A percentile compares a stretch with the other conserved stretches of the same genome.
Conservation (phyloP, 2,888 invertebrate genomes). For the Drosophila flavopinicola region DNA sequence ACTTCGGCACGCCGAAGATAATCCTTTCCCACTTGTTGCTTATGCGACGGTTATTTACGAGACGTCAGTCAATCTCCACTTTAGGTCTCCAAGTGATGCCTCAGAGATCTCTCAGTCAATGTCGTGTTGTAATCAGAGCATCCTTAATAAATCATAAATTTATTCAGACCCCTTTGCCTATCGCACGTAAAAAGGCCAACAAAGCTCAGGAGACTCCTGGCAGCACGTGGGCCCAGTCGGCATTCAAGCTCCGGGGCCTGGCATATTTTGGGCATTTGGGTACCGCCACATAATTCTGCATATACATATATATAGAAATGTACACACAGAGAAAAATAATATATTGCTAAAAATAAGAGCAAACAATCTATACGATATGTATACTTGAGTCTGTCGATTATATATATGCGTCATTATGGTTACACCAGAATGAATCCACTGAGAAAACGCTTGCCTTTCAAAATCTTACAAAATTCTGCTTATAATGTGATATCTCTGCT, state of each 20-base stretch:
- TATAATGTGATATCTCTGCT: too few relatives aligned
- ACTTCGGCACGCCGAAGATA: too few relatives aligned
- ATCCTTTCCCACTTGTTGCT: too few relatives aligned
- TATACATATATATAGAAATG: slow-evolving; percentile 21
- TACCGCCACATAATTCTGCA: slow-evolving; percentile 77
- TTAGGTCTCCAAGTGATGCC: slow-evolving; percentile 22
- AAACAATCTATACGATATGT: too few relatives aligned
- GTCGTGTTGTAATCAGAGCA: slow-evolving; percentile 83
- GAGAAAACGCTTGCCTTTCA: too few relatives aligned
- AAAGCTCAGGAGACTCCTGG: not conserved
- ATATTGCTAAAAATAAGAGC: too few relatives aligned
- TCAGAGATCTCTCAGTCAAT: slow-evolving; percentile 17
- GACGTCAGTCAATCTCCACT: slow-evolving; percentile 69
- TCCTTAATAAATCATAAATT: slow-evolving; percentile 84
- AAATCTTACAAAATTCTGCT: too few relatives aligned
- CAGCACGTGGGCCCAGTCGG: too few relatives aligned
- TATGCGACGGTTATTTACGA: slow-evolving; percentile 72
- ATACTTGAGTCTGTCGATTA: too few relatives aligned
- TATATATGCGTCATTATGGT: too few relatives aligned
- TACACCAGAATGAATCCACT: too few relatives aligned
- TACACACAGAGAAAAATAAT: too few relatives aligned
- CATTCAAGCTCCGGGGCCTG: not conserved
- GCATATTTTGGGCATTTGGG: slow-evolving; percentile 34
- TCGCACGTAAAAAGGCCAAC: slow-evolving; percentile 75
- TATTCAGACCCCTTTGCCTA: slow-evolving; percentile 63